These are phyloP conservation scores for Malacosoma neustria DNA, from an alignment of 2,888 invertebrate genomes.

Conservation along the genomic window DNA sequence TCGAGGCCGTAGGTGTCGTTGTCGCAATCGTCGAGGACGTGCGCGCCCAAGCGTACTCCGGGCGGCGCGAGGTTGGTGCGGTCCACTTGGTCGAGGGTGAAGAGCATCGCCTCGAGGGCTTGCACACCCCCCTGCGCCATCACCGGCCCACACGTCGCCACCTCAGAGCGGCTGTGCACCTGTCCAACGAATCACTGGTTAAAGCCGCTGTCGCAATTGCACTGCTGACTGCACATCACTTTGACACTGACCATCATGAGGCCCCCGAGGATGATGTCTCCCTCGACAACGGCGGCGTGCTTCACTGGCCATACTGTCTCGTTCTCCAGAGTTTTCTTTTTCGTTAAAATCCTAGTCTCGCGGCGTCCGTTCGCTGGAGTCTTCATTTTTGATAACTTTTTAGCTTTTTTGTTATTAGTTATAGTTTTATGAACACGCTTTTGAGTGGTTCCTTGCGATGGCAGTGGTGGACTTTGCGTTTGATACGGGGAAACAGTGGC, in stretches of 20 bases:
- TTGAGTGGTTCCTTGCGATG: conserved; percentile 2
- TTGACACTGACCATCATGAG: conserved; percentile 84
- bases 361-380: conserved; percentile 1
- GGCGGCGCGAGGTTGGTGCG: conserved; percentile 77
- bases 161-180: conserved; percentile 87
- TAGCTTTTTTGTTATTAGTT: conserved; percentile 8
- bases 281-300: conserved; percentile 86
- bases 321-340: conserved; percentile 31
- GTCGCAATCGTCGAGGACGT: conserved; percentile 93
- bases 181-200: too few species aligned
- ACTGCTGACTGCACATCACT: not conserved
- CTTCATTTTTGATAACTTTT: too few species aligned
- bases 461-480: not conserved
- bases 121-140: conserved; percentile 93
- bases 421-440: conserved; percentile 21
- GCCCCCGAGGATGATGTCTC: conserved; percentile 88
- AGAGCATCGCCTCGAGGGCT: conserved; percentile 92
- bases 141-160: conserved; percentile 86
- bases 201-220: too few species aligned
- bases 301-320: conserved; percentile 81
- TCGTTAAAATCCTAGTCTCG: conserved; percentile 9
- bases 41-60: conserved; percentile 85
- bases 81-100: conserved; percentile 85
- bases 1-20: conserved; percentile 93
- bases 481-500: not conserved